Percentiles rank a stretch among this genome's conserved stretches.
These are phyloP conservation scores for Sphecodes monilicornis DNA, from an alignment of 2,888 invertebrate genomes.

Conservation along the genomic window DNA sequence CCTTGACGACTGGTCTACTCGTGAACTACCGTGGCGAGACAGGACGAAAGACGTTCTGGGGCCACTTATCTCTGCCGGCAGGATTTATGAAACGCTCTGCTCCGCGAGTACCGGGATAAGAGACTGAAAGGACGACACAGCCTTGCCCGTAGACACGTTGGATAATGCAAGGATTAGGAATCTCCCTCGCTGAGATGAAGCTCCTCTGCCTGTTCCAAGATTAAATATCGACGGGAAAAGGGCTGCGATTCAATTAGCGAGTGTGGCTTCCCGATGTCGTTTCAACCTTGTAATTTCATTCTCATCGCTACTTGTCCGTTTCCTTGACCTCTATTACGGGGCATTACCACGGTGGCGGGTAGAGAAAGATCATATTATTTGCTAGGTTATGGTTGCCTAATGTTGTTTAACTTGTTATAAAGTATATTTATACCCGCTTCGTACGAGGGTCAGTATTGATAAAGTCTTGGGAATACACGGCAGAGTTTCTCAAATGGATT, in stretches of 20 bases:
- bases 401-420: no score
- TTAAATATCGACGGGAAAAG: slow-evolving; percentile 43
- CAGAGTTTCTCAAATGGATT: no score
- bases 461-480: no score
- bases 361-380: no score
- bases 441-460: no score
- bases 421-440: no score
- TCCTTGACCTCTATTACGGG: background rate
- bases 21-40: slow-evolving; percentile 38
- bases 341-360: background rate
- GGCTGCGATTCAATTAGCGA: slow-evolving; percentile 33
- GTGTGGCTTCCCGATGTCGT: slow-evolving; percentile 1
- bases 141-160: slow-evolving; percentile 58
- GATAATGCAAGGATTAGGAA: slow-evolving; percentile 67
- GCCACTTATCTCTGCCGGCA: slow-evolving; percentile 67
- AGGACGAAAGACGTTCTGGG: slow-evolving; percentile 61
- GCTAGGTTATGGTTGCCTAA: no score
- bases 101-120: slow-evolving; percentile 58
- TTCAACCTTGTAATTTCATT: background rate
- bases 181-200: slow-evolving; percentile 39
- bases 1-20: slow-evolving; percentile 21
- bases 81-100: slow-evolving; percentile 70
- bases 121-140: slow-evolving; percentile 61
- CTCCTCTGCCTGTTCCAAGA: slow-evolving; percentile 32
- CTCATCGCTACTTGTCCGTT: background rate